These are phyloP conservation scores for Dromas ardeola DNA, from an alignment of 2,113 vertebrate species.

Conservation along the genomic window DNA sequence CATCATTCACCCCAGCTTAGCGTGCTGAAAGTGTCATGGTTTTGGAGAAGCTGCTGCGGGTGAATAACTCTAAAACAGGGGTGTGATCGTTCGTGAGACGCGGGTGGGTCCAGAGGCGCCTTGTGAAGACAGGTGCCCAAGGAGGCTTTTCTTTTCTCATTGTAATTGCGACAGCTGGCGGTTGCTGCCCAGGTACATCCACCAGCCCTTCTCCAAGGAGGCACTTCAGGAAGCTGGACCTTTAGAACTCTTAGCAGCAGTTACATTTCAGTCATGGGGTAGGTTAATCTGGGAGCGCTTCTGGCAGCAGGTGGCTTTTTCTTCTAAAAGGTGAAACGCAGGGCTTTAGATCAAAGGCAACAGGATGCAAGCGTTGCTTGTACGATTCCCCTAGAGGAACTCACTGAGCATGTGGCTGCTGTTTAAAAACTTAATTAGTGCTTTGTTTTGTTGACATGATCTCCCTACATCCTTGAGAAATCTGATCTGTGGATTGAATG, in stretches of 20 bases:
- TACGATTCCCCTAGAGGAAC: background rate
- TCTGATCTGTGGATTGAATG: constrained; percentile 3
- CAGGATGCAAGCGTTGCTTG: background rate
- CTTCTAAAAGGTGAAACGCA: background rate
- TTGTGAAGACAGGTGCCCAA: background rate
- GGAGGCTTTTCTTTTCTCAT: background rate
- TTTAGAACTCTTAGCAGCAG: background rate
- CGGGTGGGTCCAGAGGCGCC: background rate
- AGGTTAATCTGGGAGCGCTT: background rate
- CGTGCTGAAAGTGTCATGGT: background rate
- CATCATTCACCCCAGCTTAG: background rate
- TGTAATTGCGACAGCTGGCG: background rate
- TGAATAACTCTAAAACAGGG: background rate
- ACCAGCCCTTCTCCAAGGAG: background rate
- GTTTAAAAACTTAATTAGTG: constrained; percentile 14
- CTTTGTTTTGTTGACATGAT: background rate
- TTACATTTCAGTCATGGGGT: background rate
- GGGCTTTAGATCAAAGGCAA: background rate
- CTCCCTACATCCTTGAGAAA: constrained; percentile 2
- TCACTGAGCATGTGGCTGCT: background rate
- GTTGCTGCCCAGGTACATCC: background rate
- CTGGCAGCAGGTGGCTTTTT: background rate
- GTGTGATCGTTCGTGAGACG: accelerated
- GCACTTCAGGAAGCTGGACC: background rate
- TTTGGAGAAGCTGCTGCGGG: background rate